These are phyloP conservation scores for Aphaenogaster rudis DNA, from an alignment of 1,140 invertebrate species.

Conservation along the genomic window DNA sequence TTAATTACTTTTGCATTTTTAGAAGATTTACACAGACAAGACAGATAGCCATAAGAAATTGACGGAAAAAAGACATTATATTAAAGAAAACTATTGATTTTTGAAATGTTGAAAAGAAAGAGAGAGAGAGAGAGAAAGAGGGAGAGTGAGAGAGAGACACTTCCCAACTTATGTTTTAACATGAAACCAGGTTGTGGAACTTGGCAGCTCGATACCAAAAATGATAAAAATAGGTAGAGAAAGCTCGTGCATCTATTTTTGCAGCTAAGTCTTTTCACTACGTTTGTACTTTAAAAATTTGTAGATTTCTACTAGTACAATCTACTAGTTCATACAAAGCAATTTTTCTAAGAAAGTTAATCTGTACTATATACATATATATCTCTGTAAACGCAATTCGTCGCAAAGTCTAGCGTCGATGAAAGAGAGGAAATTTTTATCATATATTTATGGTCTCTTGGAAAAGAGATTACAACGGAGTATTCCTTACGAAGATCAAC, in stretches of 20 bases:
- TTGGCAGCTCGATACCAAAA: conserved; percentile 84
- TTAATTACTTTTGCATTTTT: conserved; percentile 71
- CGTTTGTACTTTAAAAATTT: conserved; percentile 78
- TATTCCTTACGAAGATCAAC: conserved; percentile 27
- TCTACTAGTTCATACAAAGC: conserved; percentile 52
- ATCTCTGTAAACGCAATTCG: conserved; percentile 45
- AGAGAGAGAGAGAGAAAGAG: conserved; percentile 4
- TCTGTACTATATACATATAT: conserved; percentile 45
- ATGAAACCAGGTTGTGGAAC: conserved; percentile 74
- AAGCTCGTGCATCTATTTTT: conserved; percentile 83
- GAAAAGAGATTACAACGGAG: conserved; percentile 8
- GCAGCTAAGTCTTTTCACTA: conserved; percentile 81
- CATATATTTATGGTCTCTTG: conserved; percentile 14
- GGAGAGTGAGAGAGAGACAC: conserved; percentile 30
- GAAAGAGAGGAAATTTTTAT: conserved; percentile 27
- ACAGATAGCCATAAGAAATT: conserved; percentile 34
- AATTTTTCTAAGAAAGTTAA: conserved; percentile 65
- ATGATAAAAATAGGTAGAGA: conserved; percentile 67
- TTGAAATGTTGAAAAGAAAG: conserved; percentile 2
- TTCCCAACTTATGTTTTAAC: conserved; percentile 58
- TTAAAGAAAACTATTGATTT: conserved; percentile 53
- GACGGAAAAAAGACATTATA: conserved; percentile 39
- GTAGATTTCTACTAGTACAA: conserved; percentile 66
- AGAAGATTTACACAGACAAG: conserved; percentile 66
- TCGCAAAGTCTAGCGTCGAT: background rate